Evolutionary conservation across 2,113 vertebrate genomes (phyloP), one percentile per base, ranked within the genome.

Genomic region (Micronycteris hirsuta): DNA sequence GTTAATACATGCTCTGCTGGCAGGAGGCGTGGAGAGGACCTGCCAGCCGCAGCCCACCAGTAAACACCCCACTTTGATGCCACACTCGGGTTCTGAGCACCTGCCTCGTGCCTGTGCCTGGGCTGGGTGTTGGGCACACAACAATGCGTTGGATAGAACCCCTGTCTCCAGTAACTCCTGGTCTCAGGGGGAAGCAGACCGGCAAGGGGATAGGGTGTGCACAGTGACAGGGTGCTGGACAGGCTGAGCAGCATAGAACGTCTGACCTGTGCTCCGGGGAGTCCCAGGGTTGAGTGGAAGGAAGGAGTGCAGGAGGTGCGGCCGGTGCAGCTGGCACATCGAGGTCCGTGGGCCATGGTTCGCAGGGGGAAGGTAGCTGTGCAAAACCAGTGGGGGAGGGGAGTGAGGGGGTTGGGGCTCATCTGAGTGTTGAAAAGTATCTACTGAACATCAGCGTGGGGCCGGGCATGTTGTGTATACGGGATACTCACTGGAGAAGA

Each of bases 111-210:
- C 58, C 7, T n/a, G 41, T 15, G 43, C 47, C 38, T 31, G 33
- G 49, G 49, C 36, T 24, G 38, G 49, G 56, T 4, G 1, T 11
- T 20, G 49, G 67, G 58, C 24, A 14, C 7, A 19, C 43, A 38
- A 2, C 0, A 2, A 31, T 1, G 61, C 28, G n/a, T 70, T 36
- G 13, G n/a, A 14, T 2, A 17, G n/a, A 45, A 0, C 33, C 7
- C 0, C 38, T 9, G 0, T 7, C 36, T 56, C 81, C 91, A 52
- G 71, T 8, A 58, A 74, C 28, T 49, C 63, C 17, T 49, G 19
- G 71, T 28, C 13, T 28, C 7, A 2, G 52, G 5, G 41, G n/a
- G 58, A 63, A 38, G 16, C 68, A 38, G 24, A 15, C n/a, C 5
- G 0, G 3, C 33, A 24, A 16, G 41, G 22, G 38, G 12, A 31